These are phyloP conservation scores for Drosophila sordidula DNA, from an alignment of 2,888 invertebrate species.

Conservation along the genomic window DNA sequence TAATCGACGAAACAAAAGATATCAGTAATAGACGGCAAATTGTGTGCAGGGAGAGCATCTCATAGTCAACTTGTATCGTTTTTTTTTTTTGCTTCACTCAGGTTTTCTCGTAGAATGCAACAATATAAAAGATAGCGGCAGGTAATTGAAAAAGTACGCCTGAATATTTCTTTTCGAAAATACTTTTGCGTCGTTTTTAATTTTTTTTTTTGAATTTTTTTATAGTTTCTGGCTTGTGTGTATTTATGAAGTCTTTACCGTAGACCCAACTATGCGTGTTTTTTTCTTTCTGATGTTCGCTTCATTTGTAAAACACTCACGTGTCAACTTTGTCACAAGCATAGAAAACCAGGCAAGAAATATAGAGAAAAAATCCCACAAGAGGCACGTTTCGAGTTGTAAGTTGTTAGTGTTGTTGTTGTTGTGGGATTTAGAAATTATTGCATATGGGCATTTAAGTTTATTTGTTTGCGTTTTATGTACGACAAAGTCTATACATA, in stretches of 20 bases:
- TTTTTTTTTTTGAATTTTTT: slow-evolving; percentile 34
- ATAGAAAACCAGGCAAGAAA: slow-evolving; percentile 30
- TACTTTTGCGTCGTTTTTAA: slow-evolving; percentile 28
- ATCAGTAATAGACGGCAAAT: background rate
- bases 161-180: slow-evolving; percentile 54
- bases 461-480: slow-evolving; percentile 45
- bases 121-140: slow-evolving; percentile 38
- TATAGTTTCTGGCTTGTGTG: slow-evolving; percentile 44
- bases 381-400: slow-evolving; percentile 62
- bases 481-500: slow-evolving; percentile 27
- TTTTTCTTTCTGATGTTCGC: slow-evolving; percentile 24
- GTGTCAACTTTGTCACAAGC: slow-evolving; percentile 57
- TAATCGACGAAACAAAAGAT: too few relatives aligned
- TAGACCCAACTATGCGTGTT: slow-evolving; percentile 44
- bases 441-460: slow-evolving; percentile 61
- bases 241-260: slow-evolving; percentile 63
- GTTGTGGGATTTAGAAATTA: slow-evolving; percentile 59
- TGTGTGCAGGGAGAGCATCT: slow-evolving; percentile 27
- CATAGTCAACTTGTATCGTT: background rate
- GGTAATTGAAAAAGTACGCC: slow-evolving; percentile 57
- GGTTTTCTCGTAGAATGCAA: slow-evolving; percentile 41
- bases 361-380: slow-evolving; percentile 46
- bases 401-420: slow-evolving; percentile 15
- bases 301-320: slow-evolving; percentile 71
- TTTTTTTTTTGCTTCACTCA: background rate